Percentiles rank a stretch among this genome's conserved stretches.
Conservation (phyloP, 1,140 invertebrate genomes). For the Panagrolaimus sp. region DNA sequence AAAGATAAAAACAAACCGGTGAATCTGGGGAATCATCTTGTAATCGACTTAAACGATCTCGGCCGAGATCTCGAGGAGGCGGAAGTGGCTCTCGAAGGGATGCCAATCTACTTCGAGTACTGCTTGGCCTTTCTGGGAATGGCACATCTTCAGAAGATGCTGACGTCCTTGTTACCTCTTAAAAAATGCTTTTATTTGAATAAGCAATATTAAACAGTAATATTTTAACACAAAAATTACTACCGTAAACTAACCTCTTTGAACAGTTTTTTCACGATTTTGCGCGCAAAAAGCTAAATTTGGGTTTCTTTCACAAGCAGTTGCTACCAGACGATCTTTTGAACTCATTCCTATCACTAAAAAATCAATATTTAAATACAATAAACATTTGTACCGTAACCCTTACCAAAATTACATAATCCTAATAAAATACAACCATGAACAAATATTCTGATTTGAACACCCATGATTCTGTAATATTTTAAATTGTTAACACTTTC, state of each 20-base stretch:
- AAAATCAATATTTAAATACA: no score
- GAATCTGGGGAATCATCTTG: no score
- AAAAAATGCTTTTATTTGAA: not conserved
- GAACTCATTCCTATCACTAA: not conserved
- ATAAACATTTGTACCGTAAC: no score
- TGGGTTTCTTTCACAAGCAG: slow-evolving; percentile 23
- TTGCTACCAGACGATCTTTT: slow-evolving; percentile 5
- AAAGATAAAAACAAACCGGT: no score
- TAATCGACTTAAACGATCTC: no score
- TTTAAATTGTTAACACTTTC: not conserved
- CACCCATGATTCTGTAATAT: not conserved
- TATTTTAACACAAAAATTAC: not conserved
- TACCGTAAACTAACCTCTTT: not conserved
- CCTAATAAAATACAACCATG: not conserved
- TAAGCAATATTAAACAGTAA: no score
- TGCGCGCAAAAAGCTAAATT: slow-evolving; percentile 15
- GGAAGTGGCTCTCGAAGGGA: no score
- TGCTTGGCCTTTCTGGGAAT: not conserved
- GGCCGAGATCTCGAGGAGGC: no score
- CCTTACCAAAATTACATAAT: not conserved
- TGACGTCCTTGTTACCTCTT: not conserved
- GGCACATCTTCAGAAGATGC: not conserved
- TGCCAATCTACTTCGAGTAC: no score
- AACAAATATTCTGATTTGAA: not conserved
- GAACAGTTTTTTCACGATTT: not conserved